Evolutionary conservation across 2,797 vertebrate genomes (phyloP).

Genomic region (Sebastiscus tertius): DNA sequence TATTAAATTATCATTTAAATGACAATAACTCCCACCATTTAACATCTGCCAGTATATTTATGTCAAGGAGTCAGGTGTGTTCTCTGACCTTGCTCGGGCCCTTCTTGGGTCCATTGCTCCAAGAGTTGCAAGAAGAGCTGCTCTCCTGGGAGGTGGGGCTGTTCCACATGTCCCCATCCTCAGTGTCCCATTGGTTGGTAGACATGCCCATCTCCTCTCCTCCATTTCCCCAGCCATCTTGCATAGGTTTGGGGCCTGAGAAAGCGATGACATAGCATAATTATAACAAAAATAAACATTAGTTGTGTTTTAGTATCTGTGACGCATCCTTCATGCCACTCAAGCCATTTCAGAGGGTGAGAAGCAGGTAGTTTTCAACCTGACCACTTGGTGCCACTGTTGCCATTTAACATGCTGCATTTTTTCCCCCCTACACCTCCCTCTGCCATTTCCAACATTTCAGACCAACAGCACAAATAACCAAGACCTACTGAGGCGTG

Average conservation of each 20-base stretch:
- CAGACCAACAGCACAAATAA: constrained; percentile 50
- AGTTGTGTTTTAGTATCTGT: not conserved
- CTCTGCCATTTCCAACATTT: constrained; percentile 22
- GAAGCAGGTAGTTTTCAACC: constrained; percentile 15
- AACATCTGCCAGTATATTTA: not conserved
- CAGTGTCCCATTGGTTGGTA: constrained; percentile 91
- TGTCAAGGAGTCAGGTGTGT: not conserved
- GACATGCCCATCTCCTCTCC: constrained; percentile 91
- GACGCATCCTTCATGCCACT: not conserved
- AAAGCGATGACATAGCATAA: not conserved
- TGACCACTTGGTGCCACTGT: constrained; percentile 80
- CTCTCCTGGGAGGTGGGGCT: constrained; percentile 94
- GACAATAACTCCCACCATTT: not conserved
- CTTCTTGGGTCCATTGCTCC: constrained; percentile 94
- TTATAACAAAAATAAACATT: not conserved
- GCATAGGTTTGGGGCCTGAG: constrained; percentile 97
- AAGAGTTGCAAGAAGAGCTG: constrained; percentile 93
- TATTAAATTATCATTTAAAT: not conserved
- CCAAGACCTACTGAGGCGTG: constrained; percentile 36
- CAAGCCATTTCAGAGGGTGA: not conserved
- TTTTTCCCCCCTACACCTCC: not conserved
- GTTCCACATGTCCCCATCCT: constrained; percentile 96
- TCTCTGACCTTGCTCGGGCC: constrained; percentile 89
- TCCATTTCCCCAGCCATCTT: constrained; percentile 96
- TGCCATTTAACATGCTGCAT: constrained; percentile 39